Percentiles rank a stretch among this genome's conserved stretches.
phyloP scores from a whole-genome alignment of 2,888 invertebrate genomes.

The Exephanes ischioxanthus region DNA sequence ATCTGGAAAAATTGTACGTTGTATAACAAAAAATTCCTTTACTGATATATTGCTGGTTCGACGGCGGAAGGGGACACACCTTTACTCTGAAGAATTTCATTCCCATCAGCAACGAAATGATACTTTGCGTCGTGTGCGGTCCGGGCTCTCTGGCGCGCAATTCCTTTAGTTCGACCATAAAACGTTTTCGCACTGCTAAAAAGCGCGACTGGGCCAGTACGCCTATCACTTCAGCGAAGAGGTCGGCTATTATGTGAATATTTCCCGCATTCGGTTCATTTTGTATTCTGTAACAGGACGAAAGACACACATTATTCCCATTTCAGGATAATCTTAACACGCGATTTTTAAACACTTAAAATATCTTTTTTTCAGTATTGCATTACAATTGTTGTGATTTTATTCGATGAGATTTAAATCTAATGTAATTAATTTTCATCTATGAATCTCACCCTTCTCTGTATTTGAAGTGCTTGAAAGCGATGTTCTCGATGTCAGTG shows the following conservation, averaged over 20 bases:
- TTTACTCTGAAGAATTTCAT: conserved; percentile 98
- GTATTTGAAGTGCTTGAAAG: conserved; percentile 98
- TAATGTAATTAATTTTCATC: conserved; percentile 71
- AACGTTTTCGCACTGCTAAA: conserved; percentile 95
- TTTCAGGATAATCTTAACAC: conserved; percentile 9
- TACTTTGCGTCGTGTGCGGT: conserved; percentile 96
- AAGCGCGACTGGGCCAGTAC: conserved; percentile 98
- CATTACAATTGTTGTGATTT: not conserved
- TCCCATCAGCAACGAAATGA: conserved; percentile 98
- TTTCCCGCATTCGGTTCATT: conserved; percentile 97
- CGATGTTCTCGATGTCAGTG: conserved; percentile 96
- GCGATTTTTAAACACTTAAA: not conserved
- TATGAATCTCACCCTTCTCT: conserved; percentile 91
- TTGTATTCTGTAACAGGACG: conserved; percentile 89
- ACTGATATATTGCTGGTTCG: not conserved
- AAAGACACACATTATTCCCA: conserved; percentile 35
- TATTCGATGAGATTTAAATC: not conserved
- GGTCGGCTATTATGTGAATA: conserved; percentile 98
- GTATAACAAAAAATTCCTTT: not conserved
- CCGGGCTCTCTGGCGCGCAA: conserved; percentile 94
- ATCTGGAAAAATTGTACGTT: conserved; percentile 87
- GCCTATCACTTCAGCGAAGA: conserved; percentile 99
- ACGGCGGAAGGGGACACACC: conserved; percentile 81
- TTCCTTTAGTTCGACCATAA: conserved; percentile 96
- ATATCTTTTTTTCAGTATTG: not conserved